phyloP scores from a whole-genome alignment of 2,113 vertebrate species.

The Poeciliopsis turrubarensis region DNA sequence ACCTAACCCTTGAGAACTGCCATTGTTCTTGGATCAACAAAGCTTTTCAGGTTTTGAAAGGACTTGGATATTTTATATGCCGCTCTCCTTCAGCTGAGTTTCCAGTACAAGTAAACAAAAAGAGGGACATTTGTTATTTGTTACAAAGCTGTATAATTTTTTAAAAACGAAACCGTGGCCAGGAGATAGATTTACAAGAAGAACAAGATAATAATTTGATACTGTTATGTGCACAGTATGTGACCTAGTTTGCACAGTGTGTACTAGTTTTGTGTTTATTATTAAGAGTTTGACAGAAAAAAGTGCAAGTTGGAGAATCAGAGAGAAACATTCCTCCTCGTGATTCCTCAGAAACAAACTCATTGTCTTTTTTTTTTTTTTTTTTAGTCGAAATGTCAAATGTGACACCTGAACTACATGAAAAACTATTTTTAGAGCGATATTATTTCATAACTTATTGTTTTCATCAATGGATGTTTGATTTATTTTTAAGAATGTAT shows the following conservation, averaged over 20 bases:
- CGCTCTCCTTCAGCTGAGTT: neutral
- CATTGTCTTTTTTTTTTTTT: neutral
- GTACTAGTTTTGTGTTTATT: neutral
- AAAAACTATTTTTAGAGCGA: too few species aligned
- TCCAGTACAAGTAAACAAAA: conserved; percentile 13
- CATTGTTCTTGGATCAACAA: conserved; percentile 16
- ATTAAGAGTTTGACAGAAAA: neutral
- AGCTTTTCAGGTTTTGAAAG: neutral
- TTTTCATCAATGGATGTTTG: neutral
- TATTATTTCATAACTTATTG: neutral
- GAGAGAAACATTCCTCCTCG: neutral
- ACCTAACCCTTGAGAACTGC: neutral
- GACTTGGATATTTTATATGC: conserved; percentile 4
- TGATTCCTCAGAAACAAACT: neutral
- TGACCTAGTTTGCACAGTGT: neutral
- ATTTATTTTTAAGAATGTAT: too few species aligned
- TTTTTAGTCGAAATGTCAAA: neutral
- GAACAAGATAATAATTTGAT: conserved; percentile 26
- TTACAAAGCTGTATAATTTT: neutral
- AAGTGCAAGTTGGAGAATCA: neutral
- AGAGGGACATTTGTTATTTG: neutral
- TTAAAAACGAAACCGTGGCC: conserved; percentile 4
- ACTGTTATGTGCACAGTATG: conserved; percentile 4
- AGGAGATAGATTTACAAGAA: conserved; percentile 29
- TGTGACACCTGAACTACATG: neutral